Conservation (phyloP, 1,140 invertebrate species). For the Colletes latitarsis region DNA sequence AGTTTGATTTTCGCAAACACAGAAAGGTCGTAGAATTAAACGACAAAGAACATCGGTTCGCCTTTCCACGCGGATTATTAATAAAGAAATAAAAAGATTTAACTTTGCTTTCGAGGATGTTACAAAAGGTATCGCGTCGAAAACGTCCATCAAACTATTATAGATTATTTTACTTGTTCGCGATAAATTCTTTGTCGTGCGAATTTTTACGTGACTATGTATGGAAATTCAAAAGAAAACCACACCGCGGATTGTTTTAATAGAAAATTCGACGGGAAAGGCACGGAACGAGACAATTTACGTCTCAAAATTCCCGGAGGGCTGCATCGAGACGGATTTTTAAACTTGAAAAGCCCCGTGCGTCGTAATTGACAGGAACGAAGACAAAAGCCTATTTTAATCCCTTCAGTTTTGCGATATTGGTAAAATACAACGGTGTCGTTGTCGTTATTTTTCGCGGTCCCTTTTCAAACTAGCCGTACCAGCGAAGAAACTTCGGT, state of each 20-base stretch:
- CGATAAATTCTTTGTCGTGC: too few relatives aligned
- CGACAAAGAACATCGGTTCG: background rate
- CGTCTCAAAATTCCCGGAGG: background rate
- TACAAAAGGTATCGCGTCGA: too few relatives aligned
- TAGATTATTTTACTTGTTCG: too few relatives aligned
- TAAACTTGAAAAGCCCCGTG: background rate
- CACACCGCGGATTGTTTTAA: background rate
- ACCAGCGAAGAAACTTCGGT: too few relatives aligned
- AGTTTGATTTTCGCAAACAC: too few relatives aligned
- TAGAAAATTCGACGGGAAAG: slow-evolving; percentile 2
- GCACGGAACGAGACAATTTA: background rate
- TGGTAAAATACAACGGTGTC: background rate
- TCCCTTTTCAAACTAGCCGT: background rate
- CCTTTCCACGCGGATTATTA: too few relatives aligned
- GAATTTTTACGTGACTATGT: background rate
- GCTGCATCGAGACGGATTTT: background rate
- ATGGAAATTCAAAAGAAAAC: slow-evolving; percentile 16
- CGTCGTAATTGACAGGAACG: slow-evolving; percentile 3
- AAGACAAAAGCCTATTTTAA: slow-evolving; percentile 3
- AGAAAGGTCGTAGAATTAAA: too few relatives aligned
- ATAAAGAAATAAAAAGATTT: too few relatives aligned
- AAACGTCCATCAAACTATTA: too few relatives aligned
- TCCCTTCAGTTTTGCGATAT: background rate
- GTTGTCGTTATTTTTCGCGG: background rate
- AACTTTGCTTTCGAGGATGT: too few relatives aligned